Evolutionary conservation across 2,888 invertebrate species (phyloP).

Genomic region (Ophonus ardosiacus): DNA sequence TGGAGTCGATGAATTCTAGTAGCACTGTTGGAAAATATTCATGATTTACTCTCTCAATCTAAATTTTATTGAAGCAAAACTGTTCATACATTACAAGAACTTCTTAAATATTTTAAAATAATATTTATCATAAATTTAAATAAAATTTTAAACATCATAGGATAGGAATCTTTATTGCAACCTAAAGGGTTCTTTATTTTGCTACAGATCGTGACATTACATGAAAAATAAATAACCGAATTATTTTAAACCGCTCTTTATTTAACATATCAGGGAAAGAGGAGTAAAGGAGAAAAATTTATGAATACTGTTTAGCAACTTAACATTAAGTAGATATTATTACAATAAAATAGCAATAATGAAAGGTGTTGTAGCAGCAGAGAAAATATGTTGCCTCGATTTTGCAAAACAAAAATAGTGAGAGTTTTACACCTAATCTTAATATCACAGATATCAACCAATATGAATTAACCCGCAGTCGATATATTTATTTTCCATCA

Average conservation of each 20-base stretch:
- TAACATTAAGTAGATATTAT: constrained; percentile 39
- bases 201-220: constrained; percentile 55
- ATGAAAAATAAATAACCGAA: constrained; percentile 51
- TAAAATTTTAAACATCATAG: constrained; percentile 49
- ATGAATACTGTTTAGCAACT: constrained; percentile 46
- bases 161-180: constrained; percentile 58
- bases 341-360: constrained; percentile 54
- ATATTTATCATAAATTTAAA: constrained; percentile 49
- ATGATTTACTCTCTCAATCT: constrained; percentile 60
- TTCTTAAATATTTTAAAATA: constrained; percentile 51
- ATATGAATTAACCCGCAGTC: constrained; percentile 38
- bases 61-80: constrained; percentile 64
- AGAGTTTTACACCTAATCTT: constrained; percentile 26
- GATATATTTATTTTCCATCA: constrained; percentile 54
- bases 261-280: constrained; percentile 26
- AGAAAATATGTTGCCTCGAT: constrained; percentile 49
- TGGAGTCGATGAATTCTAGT: constrained; percentile 71
- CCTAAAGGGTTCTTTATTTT: constrained; percentile 62
- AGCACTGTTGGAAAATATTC: constrained; percentile 71
- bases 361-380: constrained; percentile 36
- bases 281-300: constrained; percentile 37
- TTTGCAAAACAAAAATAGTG: constrained; percentile 36
- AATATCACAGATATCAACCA: constrained; percentile 54
- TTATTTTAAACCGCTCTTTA: constrained; percentile 29
- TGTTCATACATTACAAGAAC: constrained; percentile 44